Evolutionary conservation across 2,113 vertebrate genomes (phyloP).

Genomic region (Ciconia maguari): DNA sequence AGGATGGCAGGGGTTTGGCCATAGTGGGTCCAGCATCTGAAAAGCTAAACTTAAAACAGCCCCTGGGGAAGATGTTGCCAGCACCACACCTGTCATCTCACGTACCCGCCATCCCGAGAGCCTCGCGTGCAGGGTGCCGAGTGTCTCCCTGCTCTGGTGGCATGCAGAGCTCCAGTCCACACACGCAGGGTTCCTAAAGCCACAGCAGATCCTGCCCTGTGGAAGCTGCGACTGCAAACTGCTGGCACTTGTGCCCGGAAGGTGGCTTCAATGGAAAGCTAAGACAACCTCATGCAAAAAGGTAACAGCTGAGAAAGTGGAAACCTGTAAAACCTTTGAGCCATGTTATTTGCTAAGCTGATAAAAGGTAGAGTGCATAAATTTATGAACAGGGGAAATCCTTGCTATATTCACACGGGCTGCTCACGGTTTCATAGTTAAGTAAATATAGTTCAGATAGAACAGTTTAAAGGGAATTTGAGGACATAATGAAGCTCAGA

Average conservation of each 20-base stretch:
- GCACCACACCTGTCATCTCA: neutral
- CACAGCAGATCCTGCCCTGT: neutral
- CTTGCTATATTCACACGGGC: neutral
- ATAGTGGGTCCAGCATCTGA: neutral
- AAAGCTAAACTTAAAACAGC: neutral
- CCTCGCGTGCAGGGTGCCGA: neutral
- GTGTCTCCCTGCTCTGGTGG: neutral
- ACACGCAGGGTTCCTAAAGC: neutral
- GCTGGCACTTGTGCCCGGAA: neutral
- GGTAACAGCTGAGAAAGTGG: neutral
- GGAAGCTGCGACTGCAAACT: neutral
- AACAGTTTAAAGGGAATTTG: constrained; percentile 42
- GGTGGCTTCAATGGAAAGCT: neutral
- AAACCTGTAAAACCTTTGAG: constrained; percentile 45
- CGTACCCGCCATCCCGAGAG: neutral
- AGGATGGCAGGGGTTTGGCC: neutral
- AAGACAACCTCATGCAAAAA: neutral
- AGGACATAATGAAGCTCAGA: constrained; percentile 30
- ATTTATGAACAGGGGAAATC: constrained; percentile 38
- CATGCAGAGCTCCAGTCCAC: neutral
- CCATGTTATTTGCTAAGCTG: constrained; percentile 55
- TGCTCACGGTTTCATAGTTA: constrained; percentile 23
- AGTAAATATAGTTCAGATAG: constrained; percentile 41
- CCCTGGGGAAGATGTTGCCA: neutral
- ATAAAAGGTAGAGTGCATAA: constrained; percentile 33